Evolutionary conservation across 2,113 vertebrate genomes (phyloP).

Genomic region (Recurvirostra avosetta): DNA sequence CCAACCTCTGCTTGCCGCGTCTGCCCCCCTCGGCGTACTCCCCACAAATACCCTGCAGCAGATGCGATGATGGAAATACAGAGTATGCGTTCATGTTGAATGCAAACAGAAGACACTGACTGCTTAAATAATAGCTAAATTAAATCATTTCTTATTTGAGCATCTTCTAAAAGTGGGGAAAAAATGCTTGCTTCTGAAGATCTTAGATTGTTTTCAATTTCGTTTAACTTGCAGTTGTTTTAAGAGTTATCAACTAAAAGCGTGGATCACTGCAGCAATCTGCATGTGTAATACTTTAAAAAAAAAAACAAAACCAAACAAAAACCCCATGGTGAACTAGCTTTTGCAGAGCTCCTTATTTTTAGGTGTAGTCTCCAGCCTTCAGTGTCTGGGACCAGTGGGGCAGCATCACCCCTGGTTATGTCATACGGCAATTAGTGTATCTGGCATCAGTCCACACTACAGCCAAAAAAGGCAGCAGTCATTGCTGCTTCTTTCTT

Average conservation of each 20-base stretch:
- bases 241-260: background rate
- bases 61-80: background rate
- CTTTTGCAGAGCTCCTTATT: background rate
- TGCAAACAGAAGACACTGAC: background rate
- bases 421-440: background rate
- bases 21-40: background rate
- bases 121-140: background rate
- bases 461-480: background rate
- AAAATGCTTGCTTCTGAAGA: background rate
- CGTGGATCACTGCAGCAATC: background rate
- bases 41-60: background rate
- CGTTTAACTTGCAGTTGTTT: background rate
- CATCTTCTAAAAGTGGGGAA: background rate
- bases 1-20: background rate
- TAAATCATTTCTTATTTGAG: background rate
- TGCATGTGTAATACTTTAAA: background rate
- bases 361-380: background rate
- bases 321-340: background rate
- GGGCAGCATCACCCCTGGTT: background rate
- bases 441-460: accelerated
- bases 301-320: background rate
- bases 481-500: background rate
- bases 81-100: background rate
- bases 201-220: background rate
- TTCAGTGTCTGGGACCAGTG: background rate